A percentile compares a stretch with the other conserved stretches of the same genome.
phyloP scores from a whole-genome alignment of 2,797 vertebrate genomes.

The Sebastes vulpes region DNA sequence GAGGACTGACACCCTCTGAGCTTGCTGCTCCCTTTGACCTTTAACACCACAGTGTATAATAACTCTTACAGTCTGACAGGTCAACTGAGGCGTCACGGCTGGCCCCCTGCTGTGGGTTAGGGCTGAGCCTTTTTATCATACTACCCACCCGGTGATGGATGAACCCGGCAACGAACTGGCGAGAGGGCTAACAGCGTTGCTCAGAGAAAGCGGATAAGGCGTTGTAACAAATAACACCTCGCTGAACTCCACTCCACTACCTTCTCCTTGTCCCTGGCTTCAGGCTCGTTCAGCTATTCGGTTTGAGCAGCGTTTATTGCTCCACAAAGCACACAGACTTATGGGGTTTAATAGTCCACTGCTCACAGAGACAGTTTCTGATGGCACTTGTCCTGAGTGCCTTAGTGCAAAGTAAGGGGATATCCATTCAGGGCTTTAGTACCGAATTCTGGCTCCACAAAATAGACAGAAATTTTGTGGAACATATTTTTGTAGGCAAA shows the following conservation, averaged over 20 bases:
- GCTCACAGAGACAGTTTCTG: slow-evolving; percentile 21
- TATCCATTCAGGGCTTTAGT: neutral
- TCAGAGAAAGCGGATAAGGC: slow-evolving; percentile 59
- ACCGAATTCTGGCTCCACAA: neutral
- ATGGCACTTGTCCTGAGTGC: slow-evolving; percentile 24
- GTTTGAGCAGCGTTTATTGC: slow-evolving; percentile 15
- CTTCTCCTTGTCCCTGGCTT: slow-evolving; percentile 42
- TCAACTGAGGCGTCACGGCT: slow-evolving; percentile 93
- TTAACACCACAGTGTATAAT: slow-evolving; percentile 88
- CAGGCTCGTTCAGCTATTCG: slow-evolving; percentile 35
- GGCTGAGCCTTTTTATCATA: slow-evolving; percentile 93
- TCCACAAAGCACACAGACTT: slow-evolving; percentile 26
- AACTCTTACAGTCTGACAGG: slow-evolving; percentile 96
- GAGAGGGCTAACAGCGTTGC: slow-evolving; percentile 55
- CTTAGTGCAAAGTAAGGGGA: slow-evolving; percentile 6
- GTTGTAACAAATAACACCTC: slow-evolving; percentile 65
- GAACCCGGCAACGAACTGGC: slow-evolving; percentile 62
- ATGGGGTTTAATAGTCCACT: slow-evolving; percentile 26
- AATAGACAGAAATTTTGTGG: neutral
- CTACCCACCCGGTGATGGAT: slow-evolving; percentile 92
- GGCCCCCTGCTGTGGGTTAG: slow-evolving; percentile 93
- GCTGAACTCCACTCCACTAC: slow-evolving; percentile 32
- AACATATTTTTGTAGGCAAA: neutral
- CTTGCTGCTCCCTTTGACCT: slow-evolving; percentile 78
- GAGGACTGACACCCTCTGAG: slow-evolving; percentile 75